Evolutionary conservation across 1,140 invertebrate genomes (phyloP), one percentile per base, ranked within the genome.

Genomic region (Acromyrmex echinatior): DNA sequence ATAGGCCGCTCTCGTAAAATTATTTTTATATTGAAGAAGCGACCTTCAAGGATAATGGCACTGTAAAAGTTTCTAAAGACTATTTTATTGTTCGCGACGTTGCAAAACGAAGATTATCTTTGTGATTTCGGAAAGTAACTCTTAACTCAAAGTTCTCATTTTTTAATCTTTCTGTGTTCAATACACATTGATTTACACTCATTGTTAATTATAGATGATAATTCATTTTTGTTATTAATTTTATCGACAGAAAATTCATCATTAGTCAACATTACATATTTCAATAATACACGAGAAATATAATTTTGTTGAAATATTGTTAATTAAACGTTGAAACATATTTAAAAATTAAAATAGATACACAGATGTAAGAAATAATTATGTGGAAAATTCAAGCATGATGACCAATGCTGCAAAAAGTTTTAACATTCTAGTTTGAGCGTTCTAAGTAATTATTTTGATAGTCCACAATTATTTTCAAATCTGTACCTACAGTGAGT

Each of bases 1-100:
- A 3, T 49, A 12, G 18, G 3, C n/a, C 14, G 71, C 5, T 31
- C 16, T 49, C 77, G 6, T 66, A 53, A 79, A 66, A 79, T 60
- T 78, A 78, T 79, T 51, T 79, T 79, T 49, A 66, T 9, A 16
- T 66, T 31, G 21, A 18, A 66, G 21, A 70, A 25, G 21, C 21
- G 1, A 21, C 0, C 25, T 25, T 39, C 25, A 35, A 49, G 60
- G 39, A 66, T 4, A 49, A 65, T 31, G 5, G 28, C 18, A 53
- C 0, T 12, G 18, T 51, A 51, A 79, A 79, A 79, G 6, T 35
- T 66, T 31, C 21, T 18, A n/a, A 35, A 31, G 35, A 7, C 3
- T 60, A 31, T 63, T 63, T 51, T 51, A 65, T 78, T 45, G 21
- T 74, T 39, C n/a, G 39, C 18, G 0, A 49, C 12, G 25, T n/a